phyloP scores from a whole-genome alignment of 1,140 invertebrate species.

The Drosophila ogumai region DNA sequence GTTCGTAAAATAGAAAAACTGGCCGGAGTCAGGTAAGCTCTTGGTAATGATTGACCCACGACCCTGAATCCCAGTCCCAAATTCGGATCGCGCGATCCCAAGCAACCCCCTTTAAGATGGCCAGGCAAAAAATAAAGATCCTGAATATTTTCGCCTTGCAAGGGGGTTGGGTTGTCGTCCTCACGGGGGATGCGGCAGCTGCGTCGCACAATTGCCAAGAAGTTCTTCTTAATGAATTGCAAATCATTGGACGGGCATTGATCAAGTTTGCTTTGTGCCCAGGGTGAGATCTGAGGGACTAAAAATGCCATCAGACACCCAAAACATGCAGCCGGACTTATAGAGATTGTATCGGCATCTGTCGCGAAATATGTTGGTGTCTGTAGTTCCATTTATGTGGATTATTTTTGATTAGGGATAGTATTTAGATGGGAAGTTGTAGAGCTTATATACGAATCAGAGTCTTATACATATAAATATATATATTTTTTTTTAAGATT shows the following conservation, averaged over 20 bases:
- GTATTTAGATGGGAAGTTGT: not conserved
- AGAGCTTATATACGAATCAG: not conserved
- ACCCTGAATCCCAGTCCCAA: constrained; percentile 24
- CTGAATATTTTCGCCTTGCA: constrained; percentile 14
- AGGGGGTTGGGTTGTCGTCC: constrained; percentile 34
- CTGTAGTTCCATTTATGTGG: not conserved
- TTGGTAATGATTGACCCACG: constrained; percentile 48
- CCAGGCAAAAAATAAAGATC: constrained; percentile 25
- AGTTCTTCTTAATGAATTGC: constrained; percentile 53
- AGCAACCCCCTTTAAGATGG: constrained; percentile 50
- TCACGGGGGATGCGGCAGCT: constrained; percentile 46
- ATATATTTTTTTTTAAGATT: not conserved
- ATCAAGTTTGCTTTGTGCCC: constrained; percentile 34
- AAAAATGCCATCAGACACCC: constrained; percentile 28
- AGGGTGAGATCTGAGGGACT: constrained; percentile 30
- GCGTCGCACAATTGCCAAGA: constrained; percentile 45
- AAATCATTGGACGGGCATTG: constrained; percentile 50
- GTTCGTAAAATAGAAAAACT: constrained; percentile 16
- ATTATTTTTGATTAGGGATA: not conserved
- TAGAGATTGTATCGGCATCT: constrained; percentile 14
- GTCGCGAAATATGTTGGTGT: not conserved
- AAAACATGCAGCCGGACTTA: constrained; percentile 21
- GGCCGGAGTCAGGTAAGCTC: constrained; percentile 35
- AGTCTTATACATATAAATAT: too few species aligned
- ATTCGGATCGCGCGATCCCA: constrained; percentile 12